Percentiles rank a stretch among this genome's conserved stretches.
These are phyloP conservation scores for Callionymus lyra DNA, from an alignment of 2,113 vertebrate species.

Conservation along the genomic window DNA sequence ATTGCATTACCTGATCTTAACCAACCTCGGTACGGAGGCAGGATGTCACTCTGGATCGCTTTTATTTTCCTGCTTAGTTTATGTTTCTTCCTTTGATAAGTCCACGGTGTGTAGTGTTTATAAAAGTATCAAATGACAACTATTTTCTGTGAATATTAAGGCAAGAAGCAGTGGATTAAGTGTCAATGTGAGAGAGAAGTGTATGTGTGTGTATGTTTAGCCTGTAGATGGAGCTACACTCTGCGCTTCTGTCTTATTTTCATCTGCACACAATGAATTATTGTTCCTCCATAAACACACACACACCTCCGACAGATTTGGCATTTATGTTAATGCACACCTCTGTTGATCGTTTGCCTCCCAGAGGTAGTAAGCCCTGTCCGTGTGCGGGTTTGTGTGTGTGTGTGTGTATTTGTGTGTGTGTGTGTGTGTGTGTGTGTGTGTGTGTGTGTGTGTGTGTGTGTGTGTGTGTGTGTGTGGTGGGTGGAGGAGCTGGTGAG, in stretches of 20 bases:
- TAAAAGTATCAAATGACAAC: too few species aligned
- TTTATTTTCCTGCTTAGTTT: too few species aligned
- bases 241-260: conserved; percentile 73
- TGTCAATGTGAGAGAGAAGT: neutral
- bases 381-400: conserved; percentile 63
- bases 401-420: conserved; percentile 11
- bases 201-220: conserved; percentile 11
- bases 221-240: conserved; percentile 95
- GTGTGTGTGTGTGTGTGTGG: conserved; percentile 8
- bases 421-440: conserved; percentile 9
- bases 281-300: conserved; percentile 61
- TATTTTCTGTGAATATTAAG: neutral
- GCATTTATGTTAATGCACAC: conserved; percentile 77
- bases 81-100: too few species aligned
- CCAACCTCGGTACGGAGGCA: neutral
- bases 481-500: conserved; percentile 4
- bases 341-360: conserved; percentile 71
- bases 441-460: conserved; percentile 7
- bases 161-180: neutral
- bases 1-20: neutral
- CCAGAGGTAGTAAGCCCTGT: conserved; percentile 64
- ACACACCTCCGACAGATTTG: conserved; percentile 56
- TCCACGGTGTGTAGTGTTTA: too few species aligned
- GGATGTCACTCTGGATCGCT: neutral
- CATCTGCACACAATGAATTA: conserved; percentile 72